phyloP scores from a whole-genome alignment of 2,797 vertebrate species.

The Poeciliopsis paucimaculata region DNA sequence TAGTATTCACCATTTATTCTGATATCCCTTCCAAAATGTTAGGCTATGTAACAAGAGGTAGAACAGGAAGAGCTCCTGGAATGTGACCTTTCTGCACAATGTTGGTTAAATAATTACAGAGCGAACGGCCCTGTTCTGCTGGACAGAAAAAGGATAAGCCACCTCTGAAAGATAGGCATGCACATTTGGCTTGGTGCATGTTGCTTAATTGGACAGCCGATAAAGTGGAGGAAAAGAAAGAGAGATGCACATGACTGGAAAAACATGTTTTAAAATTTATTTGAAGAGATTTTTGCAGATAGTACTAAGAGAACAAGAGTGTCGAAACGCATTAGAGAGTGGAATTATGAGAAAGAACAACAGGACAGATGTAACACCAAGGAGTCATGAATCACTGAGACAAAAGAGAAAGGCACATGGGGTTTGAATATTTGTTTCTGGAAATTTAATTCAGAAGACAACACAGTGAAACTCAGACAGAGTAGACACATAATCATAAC shows the following conservation, averaged over 20 bases:
- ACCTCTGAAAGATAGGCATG: slow-evolving; percentile 39
- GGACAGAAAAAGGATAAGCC: slow-evolving; percentile 31
- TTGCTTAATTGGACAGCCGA: slow-evolving; percentile 23
- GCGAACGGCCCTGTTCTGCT: slow-evolving; percentile 20
- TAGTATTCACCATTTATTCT: slow-evolving; percentile 18
- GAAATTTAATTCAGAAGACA: not conserved
- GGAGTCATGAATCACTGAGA: not conserved
- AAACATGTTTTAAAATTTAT: not conserved
- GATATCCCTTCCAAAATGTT: slow-evolving; percentile 21
- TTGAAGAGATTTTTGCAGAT: not conserved
- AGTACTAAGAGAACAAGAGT: not conserved
- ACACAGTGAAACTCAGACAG: not conserved
- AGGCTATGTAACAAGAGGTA: slow-evolving; percentile 24
- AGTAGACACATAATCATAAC: not conserved
- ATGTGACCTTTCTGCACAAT: slow-evolving; percentile 65
- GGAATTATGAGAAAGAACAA: not conserved
- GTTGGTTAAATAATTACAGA: slow-evolving; percentile 57
- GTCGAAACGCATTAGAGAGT: not conserved
- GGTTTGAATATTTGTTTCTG: not conserved
- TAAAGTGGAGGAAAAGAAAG: slow-evolving; percentile 12
- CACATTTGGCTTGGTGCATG: slow-evolving; percentile 31
- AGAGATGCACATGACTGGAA: not conserved
- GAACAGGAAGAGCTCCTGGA: slow-evolving; percentile 38
- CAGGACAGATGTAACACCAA: slow-evolving; percentile 1
- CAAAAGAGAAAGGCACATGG: not conserved